Evolutionary conservation across 2,888 invertebrate species (phyloP).

Genomic region (Argyresthia goedartella): DNA sequence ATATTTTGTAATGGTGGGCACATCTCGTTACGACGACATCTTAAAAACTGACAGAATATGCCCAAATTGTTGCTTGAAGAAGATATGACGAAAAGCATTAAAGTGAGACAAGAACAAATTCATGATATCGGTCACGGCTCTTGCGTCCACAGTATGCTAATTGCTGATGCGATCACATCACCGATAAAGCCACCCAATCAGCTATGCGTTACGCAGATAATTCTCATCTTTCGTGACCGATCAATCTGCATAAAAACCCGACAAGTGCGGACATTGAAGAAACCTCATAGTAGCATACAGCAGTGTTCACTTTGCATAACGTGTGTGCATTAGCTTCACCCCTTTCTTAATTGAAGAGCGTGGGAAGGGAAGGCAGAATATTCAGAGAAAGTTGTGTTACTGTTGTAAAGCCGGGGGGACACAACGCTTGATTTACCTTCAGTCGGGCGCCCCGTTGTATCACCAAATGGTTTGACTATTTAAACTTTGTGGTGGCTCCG

Average conservation of each 20-base stretch:
- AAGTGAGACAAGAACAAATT: too few species aligned
- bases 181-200: background rate
- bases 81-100: too few species aligned
- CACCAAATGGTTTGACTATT: too few species aligned
- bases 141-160: too few species aligned
- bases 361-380: conserved; percentile 4
- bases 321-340: background rate
- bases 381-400: background rate
- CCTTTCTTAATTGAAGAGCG: background rate
- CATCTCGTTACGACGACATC: too few species aligned
- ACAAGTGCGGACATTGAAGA: background rate
- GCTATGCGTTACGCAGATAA: background rate
- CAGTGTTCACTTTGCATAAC: conserved; percentile 2
- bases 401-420: too few species aligned
- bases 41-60: too few species aligned
- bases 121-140: too few species aligned
- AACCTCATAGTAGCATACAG: background rate
- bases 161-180: too few species aligned
- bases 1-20: too few species aligned
- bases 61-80: too few species aligned
- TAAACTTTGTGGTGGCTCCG: background rate
- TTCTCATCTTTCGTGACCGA: background rate
- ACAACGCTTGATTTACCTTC: background rate
- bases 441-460: too few species aligned
- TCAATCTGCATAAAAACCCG: background rate